Conservation (phyloP, 2,888 invertebrate species). For the Agriopis aurantiaria region DNA sequence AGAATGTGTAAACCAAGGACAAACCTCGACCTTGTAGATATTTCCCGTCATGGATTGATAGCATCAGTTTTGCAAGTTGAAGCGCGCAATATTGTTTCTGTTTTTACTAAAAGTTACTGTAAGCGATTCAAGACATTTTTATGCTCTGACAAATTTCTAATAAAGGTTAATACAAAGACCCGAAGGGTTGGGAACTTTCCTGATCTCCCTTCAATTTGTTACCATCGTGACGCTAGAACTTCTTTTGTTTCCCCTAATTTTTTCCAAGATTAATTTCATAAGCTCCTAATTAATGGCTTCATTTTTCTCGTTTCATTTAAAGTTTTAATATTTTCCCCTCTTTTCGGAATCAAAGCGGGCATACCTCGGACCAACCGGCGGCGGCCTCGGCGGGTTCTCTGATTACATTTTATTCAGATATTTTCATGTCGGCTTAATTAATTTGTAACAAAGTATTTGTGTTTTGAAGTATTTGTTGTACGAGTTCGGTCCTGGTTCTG, state of each 20-base stretch:
- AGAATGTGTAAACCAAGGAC: too few species aligned
- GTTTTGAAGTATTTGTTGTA: slow-evolving; percentile 8
- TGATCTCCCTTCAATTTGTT: slow-evolving; percentile 31
- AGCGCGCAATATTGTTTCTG: not conserved
- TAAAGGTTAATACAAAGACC: slow-evolving; percentile 23
- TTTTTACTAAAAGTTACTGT: slow-evolving; percentile 18
- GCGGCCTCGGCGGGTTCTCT: not conserved
- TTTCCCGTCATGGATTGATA: not conserved
- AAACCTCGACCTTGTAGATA: too few species aligned
- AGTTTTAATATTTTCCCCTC: slow-evolving; percentile 28
- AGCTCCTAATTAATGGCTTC: slow-evolving; percentile 46
- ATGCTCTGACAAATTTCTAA: slow-evolving; percentile 30
- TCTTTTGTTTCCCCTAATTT: slow-evolving; percentile 33
- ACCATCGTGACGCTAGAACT: slow-evolving; percentile 28
- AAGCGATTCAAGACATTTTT: slow-evolving; percentile 28
- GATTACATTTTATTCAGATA: slow-evolving; percentile 24
- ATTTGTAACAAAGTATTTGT: slow-evolving; percentile 22
- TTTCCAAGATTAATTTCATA: slow-evolving; percentile 44
- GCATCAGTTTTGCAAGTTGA: not conserved
- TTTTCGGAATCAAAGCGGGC: slow-evolving; percentile 27
- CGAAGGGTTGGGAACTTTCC: slow-evolving; percentile 27
- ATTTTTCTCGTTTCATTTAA: slow-evolving; percentile 43
- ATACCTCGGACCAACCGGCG: not conserved
- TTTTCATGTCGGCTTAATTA: slow-evolving; percentile 30
- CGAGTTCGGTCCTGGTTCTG: slow-evolving; percentile 1